Conservation (phyloP, 53 echinoderm and acorn worm genomes). For the Holothuria leucospilota region DNA sequence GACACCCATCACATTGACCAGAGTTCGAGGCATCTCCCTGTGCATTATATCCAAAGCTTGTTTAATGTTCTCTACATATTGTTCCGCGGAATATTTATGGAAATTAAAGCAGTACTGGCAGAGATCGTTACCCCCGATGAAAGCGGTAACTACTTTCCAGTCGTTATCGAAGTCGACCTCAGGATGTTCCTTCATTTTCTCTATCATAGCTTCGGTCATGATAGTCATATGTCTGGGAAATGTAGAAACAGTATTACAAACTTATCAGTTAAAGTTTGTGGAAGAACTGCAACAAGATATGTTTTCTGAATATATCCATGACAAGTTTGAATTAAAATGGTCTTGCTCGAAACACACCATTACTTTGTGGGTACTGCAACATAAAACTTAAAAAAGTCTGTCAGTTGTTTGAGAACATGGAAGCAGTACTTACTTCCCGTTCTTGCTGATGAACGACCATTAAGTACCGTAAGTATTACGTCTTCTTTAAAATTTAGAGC, state of each 20-base stretch:
- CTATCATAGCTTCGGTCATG: slow-evolving; percentile 63
- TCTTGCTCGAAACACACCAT: too few relatives aligned
- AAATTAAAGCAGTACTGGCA: slow-evolving; percentile 71
- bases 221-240: slow-evolving; percentile 60
- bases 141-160: slow-evolving; percentile 79
- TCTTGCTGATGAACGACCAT: too few relatives aligned
- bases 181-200: slow-evolving; percentile 50
- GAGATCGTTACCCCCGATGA: slow-evolving; percentile 84
- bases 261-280: too few relatives aligned
- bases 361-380: too few relatives aligned
- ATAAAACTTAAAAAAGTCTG: too few relatives aligned
- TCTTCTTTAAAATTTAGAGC: too few relatives aligned
- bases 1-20: slow-evolving; percentile 32
- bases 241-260: background rate
- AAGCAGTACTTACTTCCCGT: too few relatives aligned
- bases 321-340: too few relatives aligned
- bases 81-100: slow-evolving; percentile 55
- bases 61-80: slow-evolving; percentile 60
- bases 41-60: slow-evolving; percentile 52
- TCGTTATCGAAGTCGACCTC: slow-evolving; percentile 71
- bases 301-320: too few relatives aligned
- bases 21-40: slow-evolving; percentile 29
- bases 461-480: too few relatives aligned
- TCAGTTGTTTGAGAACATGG: too few relatives aligned
- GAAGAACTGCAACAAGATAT: too few relatives aligned